Base-by-base conservation (phyloP, 2,888 invertebrate genomes). In the Rhingia rostrata region DNA sequence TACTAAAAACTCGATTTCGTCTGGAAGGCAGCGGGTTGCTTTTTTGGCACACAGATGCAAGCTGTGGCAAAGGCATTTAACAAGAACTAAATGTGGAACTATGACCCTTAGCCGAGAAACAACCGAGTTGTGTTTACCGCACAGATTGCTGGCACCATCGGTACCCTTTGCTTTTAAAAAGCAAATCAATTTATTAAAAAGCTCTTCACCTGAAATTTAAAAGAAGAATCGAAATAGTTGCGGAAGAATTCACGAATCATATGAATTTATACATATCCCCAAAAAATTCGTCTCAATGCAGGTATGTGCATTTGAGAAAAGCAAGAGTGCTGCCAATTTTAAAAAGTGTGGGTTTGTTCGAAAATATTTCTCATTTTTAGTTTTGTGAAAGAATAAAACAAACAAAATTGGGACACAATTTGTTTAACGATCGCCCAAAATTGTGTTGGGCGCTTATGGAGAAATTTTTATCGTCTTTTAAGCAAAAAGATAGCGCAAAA, bases 141-240 rank as follows among this genome's bases (percentile, higher is more conserved):
- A 51, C 51, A 51, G 51, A 10, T 51, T 51, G 30, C 51, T 51
- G 30, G 51, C 51, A 51, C 51, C 32, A 51, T 51, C 51, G 10
- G 51, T 51, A 7, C 35, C 35, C 10, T 0, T 53, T 53, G 4
- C 33, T 33, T 53, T 35, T 6, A 53, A 33, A 53, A 53, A 53
- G n/a, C 4, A n/a, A 7, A 53, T 35, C 5, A 53, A 53, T 53
- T 53, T 53, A 3, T 53, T 33, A 12, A 6, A 33, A 32, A 53
- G 53, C 53, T 33, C 35, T 33, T 51, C 32, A 30, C 51, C 51
- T 51, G 9, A 32, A 51, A 51, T 41, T 41, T 10, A 32, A 9
- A 51, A 51, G 30, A 51, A 51, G 2, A 32, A 51, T 51, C 5
- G 5, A 10, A 6, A 51, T 30, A 51, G 12, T 7, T 5, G 4